phyloP scores from a whole-genome alignment of 2,797 vertebrate species.

The Sus cebifrons region DNA sequence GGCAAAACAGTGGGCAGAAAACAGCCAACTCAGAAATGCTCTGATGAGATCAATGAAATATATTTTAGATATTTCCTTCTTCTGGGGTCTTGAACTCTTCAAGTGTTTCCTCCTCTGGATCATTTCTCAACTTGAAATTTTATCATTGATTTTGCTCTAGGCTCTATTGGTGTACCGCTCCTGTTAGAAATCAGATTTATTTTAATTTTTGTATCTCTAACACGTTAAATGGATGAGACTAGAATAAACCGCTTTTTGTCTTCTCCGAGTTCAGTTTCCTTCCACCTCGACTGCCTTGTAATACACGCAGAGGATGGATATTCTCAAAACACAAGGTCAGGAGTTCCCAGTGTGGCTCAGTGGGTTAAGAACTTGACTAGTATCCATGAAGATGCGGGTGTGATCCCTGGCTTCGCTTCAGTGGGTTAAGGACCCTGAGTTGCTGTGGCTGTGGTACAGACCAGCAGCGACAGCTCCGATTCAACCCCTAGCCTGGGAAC shows the following conservation, averaged over 20 bases:
- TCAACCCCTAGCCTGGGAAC: no score
- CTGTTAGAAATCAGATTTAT: slow-evolving; percentile 71
- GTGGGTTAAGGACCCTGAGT: no score
- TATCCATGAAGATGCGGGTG: no score
- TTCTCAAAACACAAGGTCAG: background rate
- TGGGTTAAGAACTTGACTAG: no score
- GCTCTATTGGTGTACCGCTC: background rate
- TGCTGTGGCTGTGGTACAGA: no score
- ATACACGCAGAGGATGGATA: rapidly evolving
- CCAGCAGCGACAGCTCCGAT: no score
- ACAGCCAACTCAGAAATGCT: background rate
- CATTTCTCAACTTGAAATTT: slow-evolving; percentile 74
- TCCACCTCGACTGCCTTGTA: background rate
- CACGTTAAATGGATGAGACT: background rate
- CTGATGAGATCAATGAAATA: slow-evolving; percentile 47
- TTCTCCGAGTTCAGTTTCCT: background rate
- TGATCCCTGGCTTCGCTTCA: no score
- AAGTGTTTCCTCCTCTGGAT: slow-evolving; percentile 52
- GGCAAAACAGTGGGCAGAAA: background rate
- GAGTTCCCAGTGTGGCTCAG: no score
- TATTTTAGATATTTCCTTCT: slow-evolving; percentile 40
- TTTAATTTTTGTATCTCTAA: slow-evolving; percentile 65
- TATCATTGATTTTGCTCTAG: slow-evolving; percentile 71
- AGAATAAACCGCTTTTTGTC: slow-evolving; percentile 43
- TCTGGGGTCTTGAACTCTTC: slow-evolving; percentile 38